Conservation (phyloP, 2,113 vertebrate genomes). For the Mionectes macconnelli region DNA sequence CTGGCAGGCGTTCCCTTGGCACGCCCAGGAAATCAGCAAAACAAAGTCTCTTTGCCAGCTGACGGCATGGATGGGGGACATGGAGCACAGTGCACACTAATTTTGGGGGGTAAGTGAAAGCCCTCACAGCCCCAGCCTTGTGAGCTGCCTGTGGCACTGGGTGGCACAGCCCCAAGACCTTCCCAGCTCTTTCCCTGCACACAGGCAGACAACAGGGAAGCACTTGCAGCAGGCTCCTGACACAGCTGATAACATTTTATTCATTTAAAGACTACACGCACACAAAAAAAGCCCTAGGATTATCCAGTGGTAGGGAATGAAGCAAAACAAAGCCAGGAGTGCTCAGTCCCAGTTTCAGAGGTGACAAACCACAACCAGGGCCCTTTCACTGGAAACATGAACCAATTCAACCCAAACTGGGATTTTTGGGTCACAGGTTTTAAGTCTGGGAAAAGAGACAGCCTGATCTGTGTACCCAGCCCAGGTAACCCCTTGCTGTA, state of each 20-base stretch:
- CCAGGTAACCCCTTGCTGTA: background rate
- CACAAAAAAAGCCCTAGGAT: background rate
- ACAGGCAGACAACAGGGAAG: fast-evolving
- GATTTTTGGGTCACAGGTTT: background rate
- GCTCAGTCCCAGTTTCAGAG: background rate
- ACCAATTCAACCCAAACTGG: background rate
- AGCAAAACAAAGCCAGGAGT: background rate
- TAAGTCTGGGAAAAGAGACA: background rate
- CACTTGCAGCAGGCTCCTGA: background rate
- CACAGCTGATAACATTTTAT: background rate
- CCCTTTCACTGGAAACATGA: background rate
- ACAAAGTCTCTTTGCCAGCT: fast-evolving
- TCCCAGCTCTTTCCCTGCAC: background rate
- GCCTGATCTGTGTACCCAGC: background rate
- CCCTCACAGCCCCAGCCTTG: background rate
- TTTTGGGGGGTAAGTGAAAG: background rate
- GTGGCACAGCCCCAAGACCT: background rate
- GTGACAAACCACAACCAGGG: background rate
- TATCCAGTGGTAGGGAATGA: fast-evolving
- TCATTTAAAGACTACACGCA: fast-evolving
- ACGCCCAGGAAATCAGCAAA: background rate
- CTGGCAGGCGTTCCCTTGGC: background rate
- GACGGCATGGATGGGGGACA: fast-evolving
- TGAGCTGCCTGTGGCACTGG: fast-evolving
- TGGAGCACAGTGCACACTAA: fast-evolving